Evolutionary conservation across 2,113 vertebrate genomes (phyloP), one percentile per base, ranked within the genome.

Genomic region (Oreochromis spilurus): DNA sequence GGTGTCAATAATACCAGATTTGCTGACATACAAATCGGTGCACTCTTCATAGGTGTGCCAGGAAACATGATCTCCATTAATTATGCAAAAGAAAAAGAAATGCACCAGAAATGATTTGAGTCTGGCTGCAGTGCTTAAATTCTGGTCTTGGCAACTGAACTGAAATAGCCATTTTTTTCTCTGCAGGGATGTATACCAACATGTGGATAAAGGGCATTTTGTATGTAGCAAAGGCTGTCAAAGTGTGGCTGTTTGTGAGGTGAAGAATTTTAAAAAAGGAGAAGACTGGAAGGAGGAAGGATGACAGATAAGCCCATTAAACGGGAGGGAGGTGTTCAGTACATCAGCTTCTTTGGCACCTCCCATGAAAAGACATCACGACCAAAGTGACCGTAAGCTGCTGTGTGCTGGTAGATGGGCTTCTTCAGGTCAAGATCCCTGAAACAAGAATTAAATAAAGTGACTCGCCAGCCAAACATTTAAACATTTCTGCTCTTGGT

Each of bases 341-440:
- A 97, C 92, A 97, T 98, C 89, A 99, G 97, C 86, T 97, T 97
- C 94, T 97, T 99, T 95, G 98, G 98, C 82, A 98, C 96, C 97
- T 99, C 98, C 98, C 98, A 99, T 19, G 98, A 93, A 95, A 99
- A 99, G 94, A 95, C 91, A 67, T 98, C 97, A 58, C 98, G 98
- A 94, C 98, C 98, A 93, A 99, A 99, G 96, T 99, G 98, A 92
- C 98, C 98, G 88, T 99, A 99, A 88, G 96, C 97, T 80, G 98
- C 98, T 11, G 98, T 99, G 95, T 95, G 93, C 96, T 99, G 98
- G 96, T 99, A 99, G 95, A 99, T 97, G 88, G 98, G 97, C 93
- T 97, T 98, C 98, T 98, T 99, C 97, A 99, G 97, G 95, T 98
- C 97, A 95, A 99, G 97, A 89, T 99, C 98, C 97, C 98, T 99